These are phyloP conservation scores for Gerris lacustris DNA, from an alignment of 2,888 invertebrate species.

Conservation along the genomic window DNA sequence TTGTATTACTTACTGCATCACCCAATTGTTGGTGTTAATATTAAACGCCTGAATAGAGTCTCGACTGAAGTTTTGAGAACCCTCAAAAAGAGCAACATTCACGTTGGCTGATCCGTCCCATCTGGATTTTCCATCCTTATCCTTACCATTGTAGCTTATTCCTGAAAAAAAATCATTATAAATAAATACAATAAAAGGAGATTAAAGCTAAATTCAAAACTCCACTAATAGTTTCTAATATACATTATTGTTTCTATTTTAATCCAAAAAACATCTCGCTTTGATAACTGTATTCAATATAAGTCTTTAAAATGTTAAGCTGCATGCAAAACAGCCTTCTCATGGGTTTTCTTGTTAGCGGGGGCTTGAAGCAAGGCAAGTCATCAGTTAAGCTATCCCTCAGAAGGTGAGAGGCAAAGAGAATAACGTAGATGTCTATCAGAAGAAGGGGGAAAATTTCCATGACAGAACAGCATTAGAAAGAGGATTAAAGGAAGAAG, in stretches of 20 bases:
- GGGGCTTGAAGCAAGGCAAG: too few species aligned
- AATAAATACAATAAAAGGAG: conserved; percentile 3
- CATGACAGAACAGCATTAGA: too few species aligned
- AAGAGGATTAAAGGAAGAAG: too few species aligned
- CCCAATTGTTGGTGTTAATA: conserved; percentile 90
- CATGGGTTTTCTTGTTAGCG: conserved; percentile 12
- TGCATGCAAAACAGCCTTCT: too few species aligned
- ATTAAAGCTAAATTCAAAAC: neutral
- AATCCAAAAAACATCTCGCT: neutral
- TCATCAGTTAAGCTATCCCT: too few species aligned
- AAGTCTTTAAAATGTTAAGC: too few species aligned
- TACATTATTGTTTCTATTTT: neutral
- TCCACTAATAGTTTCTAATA: neutral
- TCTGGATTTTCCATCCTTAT: conserved; percentile 45
- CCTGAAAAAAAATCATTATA: conserved; percentile 57
- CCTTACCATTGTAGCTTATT: conserved; percentile 66
- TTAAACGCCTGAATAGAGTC: conserved; percentile 88
- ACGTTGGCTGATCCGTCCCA: conserved; percentile 92
- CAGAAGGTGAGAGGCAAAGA: too few species aligned
- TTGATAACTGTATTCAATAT: conserved; percentile 11
- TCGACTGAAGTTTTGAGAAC: conserved; percentile 61
- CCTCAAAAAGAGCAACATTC: conserved; percentile 66
- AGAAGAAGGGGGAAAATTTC: too few species aligned
- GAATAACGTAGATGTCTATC: too few species aligned
- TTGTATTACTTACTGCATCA: conserved; percentile 60